Base-by-base conservation (phyloP, 2,888 invertebrate species). In the Drosophila falleni region DNA sequence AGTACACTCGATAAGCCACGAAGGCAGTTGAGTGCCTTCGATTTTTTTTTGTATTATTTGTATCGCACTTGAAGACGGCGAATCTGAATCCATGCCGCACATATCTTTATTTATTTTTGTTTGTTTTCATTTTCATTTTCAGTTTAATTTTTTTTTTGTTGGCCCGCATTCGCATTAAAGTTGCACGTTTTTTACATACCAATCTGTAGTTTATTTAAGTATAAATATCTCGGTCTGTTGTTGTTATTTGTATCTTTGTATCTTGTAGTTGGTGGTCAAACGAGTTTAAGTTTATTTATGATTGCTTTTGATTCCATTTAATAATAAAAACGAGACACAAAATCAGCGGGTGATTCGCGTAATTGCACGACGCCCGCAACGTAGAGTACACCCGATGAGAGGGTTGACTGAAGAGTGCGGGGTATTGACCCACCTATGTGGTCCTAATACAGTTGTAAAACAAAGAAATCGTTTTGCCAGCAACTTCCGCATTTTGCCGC, bases 231-330 rank as follows among this genome's bases (percentile, higher is more conserved):
- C 50, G 44, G 63, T 44, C 15, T 44, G 47, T 61, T 61, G 49
- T 65, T 58, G 74, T 72, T 55, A 42, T 23, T 67, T 47, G 70
- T 64, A 64, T 62, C 33, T 55, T 42, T 67, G 62, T 62, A 55
- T 47, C 53, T 29, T 67, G 62, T 67, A 55, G 41, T 60, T 74
- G 74, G 89, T 89, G 86, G 86, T 86, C 86, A 89, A 86, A 86
- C 86, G 78, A 64, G 86, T 86, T 86, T 89, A 75, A 81, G 74
- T 84, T 89, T 87, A 85, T 83, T 84, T 88, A 87, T 81, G 89
- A 86, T 84, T 87, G 87, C 89, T 78, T 86, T 86, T 89, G 89
- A 86, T 89, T 86, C 89, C 79, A 86, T 86, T 87, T 74, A 79
- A 85, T 75, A 81, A 78, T 74, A 59, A 74, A 71, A 59, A 59